Base-by-base conservation (phyloP, 30 jellyfish, hydroid and myxozoan genomes). In the Chrysaora quinquecirrha region DNA sequence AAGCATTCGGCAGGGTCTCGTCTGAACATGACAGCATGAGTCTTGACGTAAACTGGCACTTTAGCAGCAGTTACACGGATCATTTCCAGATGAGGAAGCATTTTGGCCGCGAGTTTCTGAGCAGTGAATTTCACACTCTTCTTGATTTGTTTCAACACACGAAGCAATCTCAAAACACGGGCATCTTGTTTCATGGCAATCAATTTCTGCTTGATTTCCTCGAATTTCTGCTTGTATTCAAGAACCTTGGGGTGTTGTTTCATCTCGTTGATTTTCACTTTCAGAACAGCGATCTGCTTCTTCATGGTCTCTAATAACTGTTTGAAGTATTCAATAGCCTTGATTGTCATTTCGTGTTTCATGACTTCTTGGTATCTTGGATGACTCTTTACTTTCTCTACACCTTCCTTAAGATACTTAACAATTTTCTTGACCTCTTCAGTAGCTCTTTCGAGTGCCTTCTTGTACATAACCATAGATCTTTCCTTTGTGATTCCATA, bases 1-100 rank as follows among this genome's bases (percentile, higher is more conserved):
- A 95, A 86, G 48, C 97, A 79, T 71, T 88, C 97, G 52, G 91
- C 97, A 9, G 99, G 99, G 80, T 88, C 76, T 32, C 84, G 89
- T 54, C 92, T 63, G 87, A 95, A 95, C 60, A 76, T 33, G 34
- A 23, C 67, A 0, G 87, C 80, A 25, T 85, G 80, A 30, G 19
- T 34, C 20, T 22, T 62, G 21, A 60, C 78, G 25, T 25, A 31
- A 27, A 31, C 52, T 58, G 98, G 88, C 18, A 66, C 86, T 25
- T 49, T 66, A 67, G 54, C 72, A 25, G 30, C 58, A 11, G 23
- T 34, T 38, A 0, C 20, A 34, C 63, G 50, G 33, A 69, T 56
- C 23, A 1, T 47, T 34, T 80, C 82, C 19, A 73, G 32, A 27
- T 54, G 50, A 25, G 95, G 93, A 29, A 56, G n/a, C 35, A 85